Percentiles rank a stretch among this genome's conserved stretches.
phyloP scores from a whole-genome alignment of 1,140 invertebrate genomes.

The Harpegnathos saltator region DNA sequence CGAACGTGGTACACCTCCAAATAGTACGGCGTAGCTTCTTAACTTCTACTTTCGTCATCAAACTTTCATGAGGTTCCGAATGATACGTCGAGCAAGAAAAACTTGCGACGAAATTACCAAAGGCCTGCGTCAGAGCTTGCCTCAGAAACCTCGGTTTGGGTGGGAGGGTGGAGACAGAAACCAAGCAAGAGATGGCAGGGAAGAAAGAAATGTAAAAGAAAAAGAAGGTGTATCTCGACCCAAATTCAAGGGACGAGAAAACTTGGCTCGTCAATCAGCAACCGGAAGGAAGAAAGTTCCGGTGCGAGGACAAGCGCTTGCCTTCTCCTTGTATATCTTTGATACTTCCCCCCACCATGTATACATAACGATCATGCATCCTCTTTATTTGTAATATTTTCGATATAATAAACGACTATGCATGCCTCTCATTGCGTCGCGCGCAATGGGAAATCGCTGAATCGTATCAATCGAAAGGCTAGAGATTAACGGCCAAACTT shows the following conservation, averaged over 20 bases:
- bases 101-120: conserved; percentile 72
- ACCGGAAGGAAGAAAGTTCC: conserved; percentile 83
- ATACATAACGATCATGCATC: conserved; percentile 39
- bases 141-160: conserved; percentile 73
- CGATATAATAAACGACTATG: background rate
- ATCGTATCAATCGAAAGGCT: conserved; percentile 28
- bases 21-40: conserved; percentile 57
- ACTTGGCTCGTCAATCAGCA: conserved; percentile 84
- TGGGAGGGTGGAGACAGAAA: conserved; percentile 36
- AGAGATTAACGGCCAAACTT: conserved; percentile 58
- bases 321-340: conserved; percentile 80
- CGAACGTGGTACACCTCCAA: conserved; percentile 67
- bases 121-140: conserved; percentile 32
- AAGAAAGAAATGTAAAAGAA: conserved; percentile 54
- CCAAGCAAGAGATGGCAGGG: background rate
- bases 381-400: conserved; percentile 63
- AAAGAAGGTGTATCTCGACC: conserved; percentile 77
- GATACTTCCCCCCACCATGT: conserved; percentile 59
- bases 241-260: conserved; percentile 82
- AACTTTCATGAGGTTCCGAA: conserved; percentile 82
- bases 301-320: conserved; percentile 78
- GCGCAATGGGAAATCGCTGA: conserved; percentile 16
- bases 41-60: conserved; percentile 80
- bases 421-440: conserved; percentile 50
- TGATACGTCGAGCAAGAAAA: conserved; percentile 71